Evolutionary conservation across 2,797 vertebrate genomes (phyloP).

Genomic region (Notolepis coatsorum): DNA sequence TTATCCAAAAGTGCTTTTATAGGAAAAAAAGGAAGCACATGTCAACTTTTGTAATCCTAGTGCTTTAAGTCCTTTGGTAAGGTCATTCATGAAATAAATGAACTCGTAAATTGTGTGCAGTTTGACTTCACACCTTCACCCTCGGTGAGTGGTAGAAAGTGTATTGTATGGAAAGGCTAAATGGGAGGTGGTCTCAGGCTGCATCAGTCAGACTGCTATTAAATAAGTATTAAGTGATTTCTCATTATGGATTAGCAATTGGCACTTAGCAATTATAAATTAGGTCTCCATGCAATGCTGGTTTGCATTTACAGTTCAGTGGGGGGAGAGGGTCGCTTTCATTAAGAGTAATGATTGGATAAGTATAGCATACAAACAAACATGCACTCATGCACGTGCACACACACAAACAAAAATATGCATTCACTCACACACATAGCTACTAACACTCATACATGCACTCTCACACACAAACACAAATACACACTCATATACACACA

Average conservation of each 20-base stretch:
- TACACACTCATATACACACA: conserved; percentile 35
- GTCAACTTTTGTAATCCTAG: conserved; percentile 47
- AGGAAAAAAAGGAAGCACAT: not conserved
- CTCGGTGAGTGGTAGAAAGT: conserved; percentile 22
- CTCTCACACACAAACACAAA: not conserved
- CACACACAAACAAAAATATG: not conserved
- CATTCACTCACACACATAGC: conserved; percentile 6
- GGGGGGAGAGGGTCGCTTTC: conserved; percentile 47
- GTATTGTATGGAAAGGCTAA: not conserved
- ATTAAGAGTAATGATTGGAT: conserved; percentile 48
- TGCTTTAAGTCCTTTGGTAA: conserved; percentile 55
- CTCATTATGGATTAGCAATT: conserved; percentile 26
- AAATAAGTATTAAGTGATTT: conserved; percentile 30
- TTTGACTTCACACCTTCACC: conserved; percentile 20
- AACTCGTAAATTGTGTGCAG: conserved; percentile 52
- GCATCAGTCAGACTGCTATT: conserved; percentile 20
- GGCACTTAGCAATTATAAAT: conserved; percentile 18
- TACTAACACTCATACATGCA: conserved; percentile 17
- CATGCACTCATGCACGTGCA: conserved; percentile 11
- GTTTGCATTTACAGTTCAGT: conserved; percentile 56
- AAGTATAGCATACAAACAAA: not conserved
- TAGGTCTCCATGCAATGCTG: conserved; percentile 52
- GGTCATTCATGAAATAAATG: conserved; percentile 28
- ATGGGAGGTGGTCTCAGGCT: conserved; percentile 31
- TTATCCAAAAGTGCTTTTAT: conserved; percentile 19